phyloP scores from a whole-genome alignment of 2,888 invertebrate species.

The Gymnocheta viridis region DNA sequence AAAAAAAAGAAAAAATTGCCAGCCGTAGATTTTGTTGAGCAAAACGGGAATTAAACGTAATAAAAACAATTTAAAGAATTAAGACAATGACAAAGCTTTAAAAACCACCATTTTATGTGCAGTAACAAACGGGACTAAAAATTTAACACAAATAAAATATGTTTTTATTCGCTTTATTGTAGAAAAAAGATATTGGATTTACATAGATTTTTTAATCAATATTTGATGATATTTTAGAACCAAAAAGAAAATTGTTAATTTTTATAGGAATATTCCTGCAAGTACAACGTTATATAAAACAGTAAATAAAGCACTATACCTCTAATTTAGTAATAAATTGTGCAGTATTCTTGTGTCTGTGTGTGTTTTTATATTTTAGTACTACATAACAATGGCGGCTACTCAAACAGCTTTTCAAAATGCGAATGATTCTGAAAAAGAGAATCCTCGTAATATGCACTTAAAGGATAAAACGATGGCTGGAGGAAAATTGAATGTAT shows the following conservation, averaged over 20 bases:
- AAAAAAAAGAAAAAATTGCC: conserved; percentile 14
- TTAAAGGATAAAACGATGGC: conserved; percentile 71
- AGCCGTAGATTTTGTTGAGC: conserved; percentile 34
- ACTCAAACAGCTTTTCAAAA: conserved; percentile 85
- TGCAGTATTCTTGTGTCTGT: not conserved
- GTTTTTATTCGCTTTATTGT: not conserved
- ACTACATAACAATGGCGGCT: conserved; percentile 64
- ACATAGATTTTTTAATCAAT: conserved; percentile 48
- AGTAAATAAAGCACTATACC: not conserved
- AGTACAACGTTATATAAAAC: not conserved
- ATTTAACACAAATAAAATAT: not conserved
- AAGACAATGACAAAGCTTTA: conserved; percentile 4
- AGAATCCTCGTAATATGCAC: conserved; percentile 78
- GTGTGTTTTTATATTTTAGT: not conserved
- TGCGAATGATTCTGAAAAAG: conserved; percentile 90
- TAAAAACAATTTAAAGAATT: conserved; percentile 24
- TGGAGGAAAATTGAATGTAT: conserved; percentile 62
- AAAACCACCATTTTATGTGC: conserved; percentile 48
- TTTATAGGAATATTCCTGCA: conserved; percentile 3
- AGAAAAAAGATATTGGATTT: conserved; percentile 20
- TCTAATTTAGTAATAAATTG: not conserved
- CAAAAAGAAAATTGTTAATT: conserved; percentile 12
- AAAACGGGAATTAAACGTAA: conserved; percentile 47
- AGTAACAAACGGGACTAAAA: conserved; percentile 46
- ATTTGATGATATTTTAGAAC: not conserved